These are phyloP conservation scores for Gasteruption jaculator DNA, from an alignment of 2,888 invertebrate species.

Conservation along the genomic window DNA sequence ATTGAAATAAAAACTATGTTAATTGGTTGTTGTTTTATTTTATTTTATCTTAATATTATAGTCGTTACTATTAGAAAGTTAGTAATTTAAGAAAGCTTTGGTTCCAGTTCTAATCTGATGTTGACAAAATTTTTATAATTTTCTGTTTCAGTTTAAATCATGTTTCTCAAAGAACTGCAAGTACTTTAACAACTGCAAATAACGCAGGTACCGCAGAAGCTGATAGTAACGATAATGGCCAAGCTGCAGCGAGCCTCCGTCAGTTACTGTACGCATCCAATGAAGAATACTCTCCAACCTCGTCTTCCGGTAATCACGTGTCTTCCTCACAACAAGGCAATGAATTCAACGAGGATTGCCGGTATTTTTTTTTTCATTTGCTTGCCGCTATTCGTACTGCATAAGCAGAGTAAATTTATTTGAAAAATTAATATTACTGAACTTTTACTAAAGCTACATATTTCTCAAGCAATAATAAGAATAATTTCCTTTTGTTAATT, in stretches of 20 bases:
- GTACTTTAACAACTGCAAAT: constrained; percentile 29
- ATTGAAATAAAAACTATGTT: too few species aligned
- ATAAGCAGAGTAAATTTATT: too few species aligned
- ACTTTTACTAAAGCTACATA: too few species aligned
- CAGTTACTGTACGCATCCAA: constrained; percentile 43
- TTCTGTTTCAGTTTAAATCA: constrained; percentile 40
- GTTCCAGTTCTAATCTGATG: background rate
- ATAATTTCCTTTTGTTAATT: too few species aligned
- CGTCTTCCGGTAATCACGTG: constrained; percentile 45
- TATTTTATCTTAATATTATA: too few species aligned
- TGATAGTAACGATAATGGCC: constrained; percentile 43
- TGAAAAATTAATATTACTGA: too few species aligned
- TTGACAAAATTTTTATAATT: background rate
- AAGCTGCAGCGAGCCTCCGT: constrained; percentile 39
- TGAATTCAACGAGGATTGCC: constrained; percentile 44
- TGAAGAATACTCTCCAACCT: constrained; percentile 42
- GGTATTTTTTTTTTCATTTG: constrained; percentile 30
- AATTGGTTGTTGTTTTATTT: too few species aligned
- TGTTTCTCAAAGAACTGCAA: constrained; percentile 37
- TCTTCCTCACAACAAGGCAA: constrained; percentile 46
- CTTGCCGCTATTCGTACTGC: too few species aligned
- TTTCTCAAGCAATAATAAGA: too few species aligned
- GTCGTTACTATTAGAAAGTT: too few species aligned
- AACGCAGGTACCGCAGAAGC: constrained; percentile 35
- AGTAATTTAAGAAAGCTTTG: background rate